Conservation (phyloP, 2,797 vertebrate genomes). For the Gadopsis marmoratus region DNA sequence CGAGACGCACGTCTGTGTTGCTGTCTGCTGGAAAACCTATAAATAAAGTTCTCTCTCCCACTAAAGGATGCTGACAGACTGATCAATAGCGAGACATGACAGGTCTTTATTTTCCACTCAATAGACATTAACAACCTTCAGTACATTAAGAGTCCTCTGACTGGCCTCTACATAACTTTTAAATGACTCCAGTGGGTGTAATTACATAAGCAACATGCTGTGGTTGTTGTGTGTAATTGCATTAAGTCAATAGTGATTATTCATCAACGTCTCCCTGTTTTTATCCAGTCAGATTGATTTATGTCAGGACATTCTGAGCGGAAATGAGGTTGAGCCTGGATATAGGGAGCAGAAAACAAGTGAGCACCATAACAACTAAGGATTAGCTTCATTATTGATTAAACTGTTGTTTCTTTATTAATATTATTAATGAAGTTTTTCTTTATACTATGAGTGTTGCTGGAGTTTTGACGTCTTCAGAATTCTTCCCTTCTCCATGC, state of each 20-base stretch:
- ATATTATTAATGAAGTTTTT: neutral
- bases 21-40: slow-evolving; percentile 41
- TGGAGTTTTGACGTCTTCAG: neutral
- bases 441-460: neutral
- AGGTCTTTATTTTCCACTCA: slow-evolving; percentile 55
- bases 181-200: slow-evolving; percentile 32
- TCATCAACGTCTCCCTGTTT: slow-evolving; percentile 38
- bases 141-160: slow-evolving; percentile 47
- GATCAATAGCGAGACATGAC: slow-evolving; percentile 52
- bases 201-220: slow-evolving; percentile 42
- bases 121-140: slow-evolving; percentile 44
- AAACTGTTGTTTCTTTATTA: neutral
- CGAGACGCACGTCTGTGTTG: slow-evolving; percentile 33
- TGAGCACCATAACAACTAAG: neutral
- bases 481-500: neutral
- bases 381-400: neutral
- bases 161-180: slow-evolving; percentile 40
- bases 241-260: slow-evolving; percentile 50
- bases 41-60: slow-evolving; percentile 47
- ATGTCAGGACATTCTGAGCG: slow-evolving; percentile 16
- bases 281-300: slow-evolving; percentile 52
- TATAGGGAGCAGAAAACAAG: slow-evolving; percentile 2
- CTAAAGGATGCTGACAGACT: slow-evolving; percentile 27
- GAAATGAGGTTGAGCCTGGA: slow-evolving; percentile 25
- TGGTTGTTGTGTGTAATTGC: slow-evolving; percentile 46